Evolutionary conservation across 2,797 vertebrate genomes (phyloP).

Genomic region (Sarcoramphus papa): DNA sequence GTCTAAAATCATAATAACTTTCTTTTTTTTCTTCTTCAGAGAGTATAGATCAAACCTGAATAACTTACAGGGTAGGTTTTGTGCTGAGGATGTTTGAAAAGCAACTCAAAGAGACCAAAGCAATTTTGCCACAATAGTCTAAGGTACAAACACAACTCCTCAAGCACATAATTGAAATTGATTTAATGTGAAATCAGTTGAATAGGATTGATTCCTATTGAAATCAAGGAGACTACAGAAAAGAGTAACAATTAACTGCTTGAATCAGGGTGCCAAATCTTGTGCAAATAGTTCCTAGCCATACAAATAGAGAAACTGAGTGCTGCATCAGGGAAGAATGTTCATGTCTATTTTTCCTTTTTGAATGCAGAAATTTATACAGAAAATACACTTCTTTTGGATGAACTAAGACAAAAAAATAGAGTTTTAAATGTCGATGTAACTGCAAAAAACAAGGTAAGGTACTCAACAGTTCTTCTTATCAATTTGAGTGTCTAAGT

Average conservation of each 20-base stretch:
- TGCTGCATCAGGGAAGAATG: not conserved
- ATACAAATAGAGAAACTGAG: not conserved
- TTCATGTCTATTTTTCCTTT: not conserved
- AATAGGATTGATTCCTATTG: not conserved
- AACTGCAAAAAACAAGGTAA: not conserved
- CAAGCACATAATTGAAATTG: slow-evolving; percentile 11
- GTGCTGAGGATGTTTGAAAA: not conserved
- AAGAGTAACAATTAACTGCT: not conserved
- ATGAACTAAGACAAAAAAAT: not conserved
- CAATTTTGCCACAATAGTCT: not conserved
- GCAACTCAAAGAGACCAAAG: not conserved
- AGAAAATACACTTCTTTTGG: not conserved
- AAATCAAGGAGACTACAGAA: not conserved
- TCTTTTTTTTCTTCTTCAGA: not conserved
- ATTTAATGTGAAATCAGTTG: slow-evolving; percentile 8
- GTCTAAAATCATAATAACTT: not conserved
- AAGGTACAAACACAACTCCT: not conserved
- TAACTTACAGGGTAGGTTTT: not conserved
- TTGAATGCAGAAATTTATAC: not conserved
- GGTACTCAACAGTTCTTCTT: not conserved
- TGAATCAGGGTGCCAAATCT: not conserved
- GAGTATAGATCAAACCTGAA: not conserved
- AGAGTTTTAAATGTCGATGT: not conserved
- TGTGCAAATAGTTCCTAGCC: not conserved
- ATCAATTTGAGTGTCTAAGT: not conserved